A percentile compares a stretch with the other conserved stretches of the same genome.
Evolutionary conservation across 2,113 vertebrate species (phyloP).

Genomic region (Grallaria varia): DNA sequence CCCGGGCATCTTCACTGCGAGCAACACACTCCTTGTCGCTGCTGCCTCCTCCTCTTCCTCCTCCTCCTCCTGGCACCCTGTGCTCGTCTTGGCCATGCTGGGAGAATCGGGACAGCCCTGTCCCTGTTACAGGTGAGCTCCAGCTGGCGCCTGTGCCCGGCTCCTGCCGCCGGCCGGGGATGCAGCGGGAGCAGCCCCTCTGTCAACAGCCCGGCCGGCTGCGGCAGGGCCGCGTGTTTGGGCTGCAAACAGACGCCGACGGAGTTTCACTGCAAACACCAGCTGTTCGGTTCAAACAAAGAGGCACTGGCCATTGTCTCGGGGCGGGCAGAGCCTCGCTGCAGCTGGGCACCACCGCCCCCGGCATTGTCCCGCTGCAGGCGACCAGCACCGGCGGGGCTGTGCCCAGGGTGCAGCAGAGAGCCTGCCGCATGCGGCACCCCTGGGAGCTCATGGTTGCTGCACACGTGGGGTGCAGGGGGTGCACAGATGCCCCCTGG

Average conservation of each 20-base stretch:
- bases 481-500: fast-evolving
- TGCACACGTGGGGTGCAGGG: background rate
- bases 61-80: background rate
- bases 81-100: background rate
- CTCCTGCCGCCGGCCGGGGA: background rate
- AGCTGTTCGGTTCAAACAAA: constrained; percentile 21
- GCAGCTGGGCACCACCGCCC: background rate
- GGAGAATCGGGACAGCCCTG: background rate
- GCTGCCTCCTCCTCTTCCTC: background rate
- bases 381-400: background rate
- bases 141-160: background rate
- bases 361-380: fast-evolving
- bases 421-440: fast-evolving
- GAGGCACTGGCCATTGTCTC: background rate
- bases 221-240: background rate
- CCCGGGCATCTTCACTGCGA: fast-evolving
- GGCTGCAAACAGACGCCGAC: constrained; percentile 27
- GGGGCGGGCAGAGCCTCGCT: fast-evolving
- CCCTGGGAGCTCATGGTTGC: background rate
- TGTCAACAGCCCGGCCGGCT: background rate
- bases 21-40: background rate
- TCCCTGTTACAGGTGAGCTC: background rate
- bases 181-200: background rate
- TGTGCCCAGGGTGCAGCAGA: background rate
- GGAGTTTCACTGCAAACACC: constrained; percentile 47